Percentiles rank a stretch among this genome's conserved stretches.
Conservation (phyloP, 2,797 vertebrate genomes). For the Diceros bicornis region DNA sequence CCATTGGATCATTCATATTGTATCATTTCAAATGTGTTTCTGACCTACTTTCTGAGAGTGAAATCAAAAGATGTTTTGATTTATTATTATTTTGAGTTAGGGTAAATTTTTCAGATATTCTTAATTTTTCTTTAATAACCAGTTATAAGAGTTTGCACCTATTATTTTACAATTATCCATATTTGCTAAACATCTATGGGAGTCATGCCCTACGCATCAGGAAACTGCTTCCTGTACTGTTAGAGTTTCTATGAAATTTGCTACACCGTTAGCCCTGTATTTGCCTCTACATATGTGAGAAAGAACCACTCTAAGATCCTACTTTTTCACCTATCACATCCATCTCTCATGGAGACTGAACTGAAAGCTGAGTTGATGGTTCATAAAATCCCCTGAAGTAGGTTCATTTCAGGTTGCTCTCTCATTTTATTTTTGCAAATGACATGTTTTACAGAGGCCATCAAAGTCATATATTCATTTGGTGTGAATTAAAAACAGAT, state of each 20-base stretch:
- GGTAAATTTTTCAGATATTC: background rate
- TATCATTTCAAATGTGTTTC: background rate
- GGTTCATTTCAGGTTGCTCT: conserved; percentile 48
- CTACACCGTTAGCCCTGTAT: background rate
- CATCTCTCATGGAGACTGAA: background rate
- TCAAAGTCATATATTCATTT: conserved; percentile 64
- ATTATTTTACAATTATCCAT: conserved; percentile 27
- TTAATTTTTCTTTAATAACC: conserved; percentile 1
- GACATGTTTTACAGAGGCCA: conserved; percentile 59
- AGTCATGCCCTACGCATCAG: background rate
- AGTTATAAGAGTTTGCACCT: background rate
- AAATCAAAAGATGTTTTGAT: background rate
- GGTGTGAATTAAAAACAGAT: conserved; percentile 69
- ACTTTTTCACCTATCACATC: background rate
- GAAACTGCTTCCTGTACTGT: background rate
- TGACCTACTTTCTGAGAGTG: background rate
- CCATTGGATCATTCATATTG: background rate
- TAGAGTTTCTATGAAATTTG: background rate
- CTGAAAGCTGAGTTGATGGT: background rate
- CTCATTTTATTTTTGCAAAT: conserved; percentile 59
- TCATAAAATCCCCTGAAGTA: conserved; percentile 52
- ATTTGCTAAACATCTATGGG: conserved; percentile 22
- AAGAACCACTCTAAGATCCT: background rate
- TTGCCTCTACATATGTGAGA: background rate
- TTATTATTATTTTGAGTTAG: background rate